Conservation (phyloP, 2,888 invertebrate species). For the Entomobrya proxima region DNA sequence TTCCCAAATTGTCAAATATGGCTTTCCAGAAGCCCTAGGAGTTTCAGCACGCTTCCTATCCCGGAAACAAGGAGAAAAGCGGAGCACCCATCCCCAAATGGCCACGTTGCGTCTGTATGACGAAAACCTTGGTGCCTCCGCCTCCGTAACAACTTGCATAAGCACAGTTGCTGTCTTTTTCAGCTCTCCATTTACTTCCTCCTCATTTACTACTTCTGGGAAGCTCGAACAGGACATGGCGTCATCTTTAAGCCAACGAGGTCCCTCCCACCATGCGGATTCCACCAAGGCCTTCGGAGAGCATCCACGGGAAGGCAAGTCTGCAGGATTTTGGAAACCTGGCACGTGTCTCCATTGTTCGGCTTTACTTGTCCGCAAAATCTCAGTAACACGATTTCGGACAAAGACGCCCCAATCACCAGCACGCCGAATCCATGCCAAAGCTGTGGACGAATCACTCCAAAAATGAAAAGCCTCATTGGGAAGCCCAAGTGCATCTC, state of each 20-base stretch:
- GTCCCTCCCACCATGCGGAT: slow-evolving; percentile 72
- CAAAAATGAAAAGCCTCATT: slow-evolving; percentile 20
- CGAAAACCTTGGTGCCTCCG: neutral
- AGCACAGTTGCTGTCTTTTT: neutral
- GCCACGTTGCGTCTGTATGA: neutral
- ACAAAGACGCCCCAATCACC: slow-evolving; percentile 73
- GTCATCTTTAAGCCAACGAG: slow-evolving; percentile 50
- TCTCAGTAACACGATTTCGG: slow-evolving; percentile 65
- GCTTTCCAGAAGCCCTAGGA: no score
- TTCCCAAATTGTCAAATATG: no score
- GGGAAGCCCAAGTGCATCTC: no score
- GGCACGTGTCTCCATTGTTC: slow-evolving; percentile 70
- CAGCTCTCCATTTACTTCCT: slow-evolving; percentile 15
- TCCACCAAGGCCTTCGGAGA: slow-evolving; percentile 11
- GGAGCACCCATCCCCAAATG: neutral
- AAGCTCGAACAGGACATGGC: slow-evolving; percentile 49
- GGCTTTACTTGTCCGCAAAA: neutral
- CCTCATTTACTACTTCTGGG: neutral
- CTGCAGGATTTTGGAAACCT: slow-evolving; percentile 72
- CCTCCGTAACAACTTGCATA: neutral
- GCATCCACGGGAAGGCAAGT: slow-evolving; percentile 74
- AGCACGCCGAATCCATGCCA: slow-evolving; percentile 69
- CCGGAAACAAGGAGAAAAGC: no score
- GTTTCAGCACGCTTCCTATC: no score
- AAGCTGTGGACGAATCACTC: slow-evolving; percentile 65